Percentiles rank a stretch among this genome's conserved stretches.
Conservation (phyloP, 2,113 vertebrate genomes). For the Peromyscus maniculatus region DNA sequence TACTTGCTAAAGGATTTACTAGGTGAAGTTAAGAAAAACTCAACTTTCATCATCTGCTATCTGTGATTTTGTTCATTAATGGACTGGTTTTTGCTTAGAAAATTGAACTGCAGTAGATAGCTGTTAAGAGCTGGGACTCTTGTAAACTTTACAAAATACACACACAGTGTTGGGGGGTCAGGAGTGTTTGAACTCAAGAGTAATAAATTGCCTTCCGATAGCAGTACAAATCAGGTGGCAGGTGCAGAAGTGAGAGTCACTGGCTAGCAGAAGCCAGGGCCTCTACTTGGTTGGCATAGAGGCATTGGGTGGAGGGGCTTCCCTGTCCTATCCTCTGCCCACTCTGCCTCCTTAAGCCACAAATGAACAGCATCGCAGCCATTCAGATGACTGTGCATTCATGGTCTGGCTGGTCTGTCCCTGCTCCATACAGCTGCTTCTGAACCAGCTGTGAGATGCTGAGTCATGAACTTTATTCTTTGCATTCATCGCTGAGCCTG, state of each 20-base stretch:
- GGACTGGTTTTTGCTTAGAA: background rate
- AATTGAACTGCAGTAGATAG: background rate
- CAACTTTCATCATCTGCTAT: background rate
- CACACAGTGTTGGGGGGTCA: background rate
- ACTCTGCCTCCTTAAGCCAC: rapidly evolving
- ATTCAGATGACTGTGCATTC: background rate
- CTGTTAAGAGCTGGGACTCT: too few relatives aligned
- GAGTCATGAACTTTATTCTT: conserved; percentile 31
- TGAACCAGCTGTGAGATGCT: conserved; percentile 30
- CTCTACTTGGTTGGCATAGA: background rate
- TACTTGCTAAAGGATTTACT: background rate
- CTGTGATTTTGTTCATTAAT: background rate
- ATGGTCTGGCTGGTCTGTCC: background rate
- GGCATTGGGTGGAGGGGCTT: background rate
- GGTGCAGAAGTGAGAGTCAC: background rate
- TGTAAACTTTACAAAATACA: background rate
- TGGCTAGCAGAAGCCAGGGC: background rate
- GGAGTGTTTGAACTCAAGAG: background rate
- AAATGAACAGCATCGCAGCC: background rate
- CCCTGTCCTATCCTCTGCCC: background rate
- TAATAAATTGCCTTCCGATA: background rate
- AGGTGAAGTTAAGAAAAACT: background rate
- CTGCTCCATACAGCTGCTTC: background rate
- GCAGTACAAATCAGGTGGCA: background rate
- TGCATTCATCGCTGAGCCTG: background rate